Evolutionary conservation across 2,797 vertebrate genomes (phyloP), one percentile per base, ranked within the genome.

Genomic region (Cottoperca gobio): DNA sequence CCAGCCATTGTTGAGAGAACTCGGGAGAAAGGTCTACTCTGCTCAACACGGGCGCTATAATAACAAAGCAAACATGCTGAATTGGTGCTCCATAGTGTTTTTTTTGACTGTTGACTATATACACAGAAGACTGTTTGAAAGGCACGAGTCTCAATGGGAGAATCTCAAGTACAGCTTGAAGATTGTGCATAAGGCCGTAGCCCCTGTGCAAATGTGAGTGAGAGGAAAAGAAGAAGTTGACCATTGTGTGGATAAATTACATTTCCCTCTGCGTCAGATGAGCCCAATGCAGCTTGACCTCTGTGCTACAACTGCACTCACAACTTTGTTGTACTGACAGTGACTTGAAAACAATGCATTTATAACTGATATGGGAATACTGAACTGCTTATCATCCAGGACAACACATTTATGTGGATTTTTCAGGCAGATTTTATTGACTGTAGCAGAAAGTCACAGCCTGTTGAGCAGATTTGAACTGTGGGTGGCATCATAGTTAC

Each of bases 211-310:
- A 37, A 79, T 77, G 73, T 40, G 73, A 70, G 45, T 53, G 54
- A 39, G 42, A 31, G 24, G 33, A 11, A 28, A 50, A 64, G 23
- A 23, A 62, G 70, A 55, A 57, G 33, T 37, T 60, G 43, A 54
- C 57, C 71, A 83, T 84, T 84, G 81, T 89, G 86, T 70, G 62
- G 43, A 72, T 69, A 60, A 78, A 91, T 89, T 85, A 28, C 78
- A 72, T 90, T 82, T 77, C 17, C 45, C 50, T 81, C 67, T 3
- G 60, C 31, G 4, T 76, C 61, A 16, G 43, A 74, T 49, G 59
- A 79, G 45, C 40, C 35, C 14, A 43, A 21, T 64, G 33, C 53
- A 39, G 26, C 70, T 69, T 63, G 81, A 65, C 50, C 59, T 73
- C 49, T 73, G 54, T 81, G 57, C 71, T 68, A 45, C 24, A 26